Conservation (phyloP, 2,113 vertebrate genomes). For the Tragelaphus imberbis region DNA sequence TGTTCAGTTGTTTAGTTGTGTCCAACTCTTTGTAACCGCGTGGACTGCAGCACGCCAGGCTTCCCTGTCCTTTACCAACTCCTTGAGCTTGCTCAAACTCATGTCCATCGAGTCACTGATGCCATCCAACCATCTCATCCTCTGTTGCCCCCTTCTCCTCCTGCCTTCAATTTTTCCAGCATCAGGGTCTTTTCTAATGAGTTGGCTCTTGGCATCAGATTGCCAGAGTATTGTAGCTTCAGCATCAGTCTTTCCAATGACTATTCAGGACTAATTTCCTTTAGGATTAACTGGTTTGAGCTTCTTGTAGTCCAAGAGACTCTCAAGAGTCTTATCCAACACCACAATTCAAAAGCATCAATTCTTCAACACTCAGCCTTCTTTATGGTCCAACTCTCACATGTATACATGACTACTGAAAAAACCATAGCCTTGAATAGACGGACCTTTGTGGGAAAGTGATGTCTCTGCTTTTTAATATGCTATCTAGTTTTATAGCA, state of each 20-base stretch:
- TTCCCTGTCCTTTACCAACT: background rate
- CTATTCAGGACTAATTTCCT: background rate
- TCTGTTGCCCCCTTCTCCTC: background rate
- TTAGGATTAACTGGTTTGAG: background rate
- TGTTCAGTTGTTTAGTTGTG: background rate
- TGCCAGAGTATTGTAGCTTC: background rate
- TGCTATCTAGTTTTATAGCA: background rate
- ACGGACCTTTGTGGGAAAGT: fast-evolving
- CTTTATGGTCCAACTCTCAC: background rate
- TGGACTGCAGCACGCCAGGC: background rate
- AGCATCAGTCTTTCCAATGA: background rate
- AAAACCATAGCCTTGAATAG: background rate
- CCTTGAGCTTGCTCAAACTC: background rate
- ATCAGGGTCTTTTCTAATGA: background rate
- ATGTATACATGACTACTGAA: background rate
- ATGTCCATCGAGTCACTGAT: background rate
- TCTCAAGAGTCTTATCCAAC: background rate
- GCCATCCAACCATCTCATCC: background rate
- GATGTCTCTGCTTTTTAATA: background rate
- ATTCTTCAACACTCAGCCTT: background rate
- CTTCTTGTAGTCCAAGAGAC: background rate
- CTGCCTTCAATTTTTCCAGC: background rate
- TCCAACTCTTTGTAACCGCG: background rate
- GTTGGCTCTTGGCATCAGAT: background rate
- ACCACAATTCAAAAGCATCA: background rate